Base-by-base conservation (phyloP, 2,888 invertebrate genomes). In the Cephus pygmeus region DNA sequence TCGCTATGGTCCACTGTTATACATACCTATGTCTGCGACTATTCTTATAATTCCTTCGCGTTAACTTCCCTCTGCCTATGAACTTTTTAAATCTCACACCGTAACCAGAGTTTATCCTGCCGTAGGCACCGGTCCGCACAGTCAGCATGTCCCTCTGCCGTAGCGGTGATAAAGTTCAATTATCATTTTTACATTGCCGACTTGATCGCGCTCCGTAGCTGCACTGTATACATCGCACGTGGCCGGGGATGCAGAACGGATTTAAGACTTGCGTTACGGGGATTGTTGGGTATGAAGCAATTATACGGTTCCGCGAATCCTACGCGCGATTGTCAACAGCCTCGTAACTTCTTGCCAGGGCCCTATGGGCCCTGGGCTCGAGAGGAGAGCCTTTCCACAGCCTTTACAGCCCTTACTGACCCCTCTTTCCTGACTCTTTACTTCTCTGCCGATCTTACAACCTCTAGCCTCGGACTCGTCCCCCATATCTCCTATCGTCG, bases 291-390 rank as follows among this genome's bases (percentile, higher is more conserved):
- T 87, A 88, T 88, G 83, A 88, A 88, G 87, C 88, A 88, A 88
- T 88, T 88, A 88, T 87, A 86, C 86, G 84, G 79, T 88, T 88
- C 87, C 84, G 84, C 85, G 87, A 88, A 87, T 86, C 83, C 79
- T 82, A 81, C 81, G 81, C 80, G 82, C 81, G 84, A 88, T 88
- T 85, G 87, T 88, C 87, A 87, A 87, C 87, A 81, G 82, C 77
- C 85, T 86, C 86, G 85, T 87, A 87, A 87, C 82, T 80, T 76
- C 56, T 73, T 34, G 30, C 74, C 74, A 34, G 68, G 34, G 30
- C 69, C 40, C 15, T 23, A 1, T 23, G 40, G 40, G 40, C 56
- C 56, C 56, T 23, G 9, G 23, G 56, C 56, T 23, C 56, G 23
- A 23, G 23, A 56, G 56, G 9, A 23, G 9, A 56, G 23, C 23